Evolutionary conservation across 2,797 vertebrate species (phyloP), one percentile per base, ranked within the genome.

Genomic region (Bucorvus abyssinicus): DNA sequence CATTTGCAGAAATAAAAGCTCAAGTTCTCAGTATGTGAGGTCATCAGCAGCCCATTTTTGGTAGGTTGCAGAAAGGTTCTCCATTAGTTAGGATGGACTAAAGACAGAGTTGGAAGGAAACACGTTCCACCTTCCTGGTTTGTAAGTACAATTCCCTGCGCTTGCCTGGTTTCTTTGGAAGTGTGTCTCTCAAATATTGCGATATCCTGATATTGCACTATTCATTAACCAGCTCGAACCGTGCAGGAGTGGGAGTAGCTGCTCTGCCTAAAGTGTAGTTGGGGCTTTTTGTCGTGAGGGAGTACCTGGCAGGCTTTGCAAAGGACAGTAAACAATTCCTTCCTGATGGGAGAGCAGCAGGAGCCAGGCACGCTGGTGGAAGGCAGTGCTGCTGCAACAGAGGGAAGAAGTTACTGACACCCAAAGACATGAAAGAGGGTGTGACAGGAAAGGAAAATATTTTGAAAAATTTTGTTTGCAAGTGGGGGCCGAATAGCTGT

Each of bases 361-460:
- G 89, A 91, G 52, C 40, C 70, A 76, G 74, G 74, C 67, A 0
- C 17, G n/a, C 38, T 73, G 29, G 32, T 74, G 70, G 60, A 93
- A 94, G 87, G 73, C 80, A 93, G 67, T 47, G 60, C 70, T 0
- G 2, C 77, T 89, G 56, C 89, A 80, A 80, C 59, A 89, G 53
- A 80, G 67, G 30, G 68, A 63, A 94, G 80, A 93, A 94, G 70
- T 83, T 94, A 94, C 95, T 94, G 95, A 95, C 93, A 93, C 50
- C 49, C 83, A 82, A 88, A 91, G 80, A 96, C 94, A 82, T 1
- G 4, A 77, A 68, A 91, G 7, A 95, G 95, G 93, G 90, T 80
- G 95, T 96, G 95, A 95, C 87, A 96, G 87, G 93, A 96, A 97
- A 96, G 76, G 71, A 96, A 96, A 97, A 96, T 94, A 94, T 96